Percentiles rank a stretch among this genome's conserved stretches.
Evolutionary conservation across 1,140 invertebrate species (phyloP).

Genomic region (Lepidostoma basale): DNA sequence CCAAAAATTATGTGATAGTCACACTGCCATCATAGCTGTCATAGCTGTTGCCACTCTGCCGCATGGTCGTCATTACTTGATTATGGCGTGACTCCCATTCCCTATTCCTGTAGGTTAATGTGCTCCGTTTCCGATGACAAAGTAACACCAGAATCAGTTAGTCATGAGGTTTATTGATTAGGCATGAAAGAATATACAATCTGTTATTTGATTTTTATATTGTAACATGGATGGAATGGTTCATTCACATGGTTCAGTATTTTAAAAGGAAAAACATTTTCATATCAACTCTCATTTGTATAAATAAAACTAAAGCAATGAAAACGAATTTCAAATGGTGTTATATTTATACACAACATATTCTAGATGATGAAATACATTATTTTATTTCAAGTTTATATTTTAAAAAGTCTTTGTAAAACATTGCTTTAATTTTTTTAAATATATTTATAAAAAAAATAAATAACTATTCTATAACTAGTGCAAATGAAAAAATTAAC

Average conservation of each 20-base stretch:
- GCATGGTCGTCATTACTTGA: too few species aligned
- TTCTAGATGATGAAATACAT: too few species aligned
- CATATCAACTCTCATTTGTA: too few species aligned
- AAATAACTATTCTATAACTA: conserved; percentile 19
- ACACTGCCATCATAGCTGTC: too few species aligned
- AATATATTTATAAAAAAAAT: conserved; percentile 15
- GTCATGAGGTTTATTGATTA: conserved; percentile 25
- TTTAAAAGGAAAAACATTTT: background rate
- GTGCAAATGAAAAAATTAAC: background rate
- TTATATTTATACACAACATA: background rate
- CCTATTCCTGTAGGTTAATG: too few species aligned
- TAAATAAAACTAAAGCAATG: too few species aligned
- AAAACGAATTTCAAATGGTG: too few species aligned
- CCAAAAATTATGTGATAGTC: too few species aligned
- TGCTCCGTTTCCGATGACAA: too few species aligned
- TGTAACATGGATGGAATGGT: conserved; percentile 28
- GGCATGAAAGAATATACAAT: conserved; percentile 31
- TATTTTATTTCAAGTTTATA: background rate
- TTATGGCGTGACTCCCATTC: too few species aligned
- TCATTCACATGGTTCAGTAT: conserved; percentile 15
- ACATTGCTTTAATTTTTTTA: background rate
- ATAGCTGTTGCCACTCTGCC: too few species aligned
- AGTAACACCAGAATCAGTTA: background rate
- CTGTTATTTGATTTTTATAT: conserved; percentile 10
- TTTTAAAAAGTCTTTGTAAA: conserved; percentile 2